Percentiles rank a stretch among this genome's conserved stretches.
Conservation (phyloP, 2,888 invertebrate genomes). For the Euzophera pinguis region DNA sequence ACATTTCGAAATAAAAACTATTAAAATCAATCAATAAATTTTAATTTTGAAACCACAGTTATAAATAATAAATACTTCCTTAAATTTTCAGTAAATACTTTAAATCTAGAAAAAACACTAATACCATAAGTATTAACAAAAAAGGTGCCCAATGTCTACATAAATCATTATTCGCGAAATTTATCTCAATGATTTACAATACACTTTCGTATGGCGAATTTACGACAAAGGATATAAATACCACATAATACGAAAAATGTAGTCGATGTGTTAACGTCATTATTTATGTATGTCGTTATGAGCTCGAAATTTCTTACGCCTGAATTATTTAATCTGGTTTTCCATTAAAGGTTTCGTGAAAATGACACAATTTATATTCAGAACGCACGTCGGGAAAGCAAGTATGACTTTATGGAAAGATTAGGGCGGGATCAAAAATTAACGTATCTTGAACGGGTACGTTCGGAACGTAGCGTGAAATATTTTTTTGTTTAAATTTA, state of each 20-base stretch:
- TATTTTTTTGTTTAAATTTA: neutral
- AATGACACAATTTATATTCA: constrained; percentile 77
- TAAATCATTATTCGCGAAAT: constrained; percentile 52
- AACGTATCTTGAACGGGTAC: constrained; percentile 19
- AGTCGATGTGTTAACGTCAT: constrained; percentile 62
- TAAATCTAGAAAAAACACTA: too few relatives aligned
- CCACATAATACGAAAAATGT: constrained; percentile 33
- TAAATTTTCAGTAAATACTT: too few relatives aligned
- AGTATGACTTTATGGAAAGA: constrained; percentile 65
- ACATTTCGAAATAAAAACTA: too few relatives aligned
- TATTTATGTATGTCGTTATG: constrained; percentile 73
- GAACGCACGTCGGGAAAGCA: constrained; percentile 48
- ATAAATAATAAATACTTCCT: too few relatives aligned
- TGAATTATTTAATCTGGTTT: constrained; percentile 77
- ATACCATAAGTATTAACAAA: too few relatives aligned
- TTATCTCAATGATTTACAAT: constrained; percentile 60
- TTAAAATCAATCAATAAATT: too few relatives aligned
- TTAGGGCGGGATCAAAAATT: constrained; percentile 66
- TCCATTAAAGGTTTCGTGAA: constrained; percentile 73
- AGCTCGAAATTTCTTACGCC: constrained; percentile 71
- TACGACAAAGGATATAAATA: constrained; percentile 38
- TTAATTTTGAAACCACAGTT: too few relatives aligned
- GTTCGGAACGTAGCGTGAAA: neutral
- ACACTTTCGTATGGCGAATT: constrained; percentile 53
- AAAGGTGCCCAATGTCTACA: constrained; percentile 41